A percentile compares a stretch with the other conserved stretches of the same genome.
Evolutionary conservation across 2,888 invertebrate genomes (phyloP).

Genomic region (Schrankia costaestrigalis): DNA sequence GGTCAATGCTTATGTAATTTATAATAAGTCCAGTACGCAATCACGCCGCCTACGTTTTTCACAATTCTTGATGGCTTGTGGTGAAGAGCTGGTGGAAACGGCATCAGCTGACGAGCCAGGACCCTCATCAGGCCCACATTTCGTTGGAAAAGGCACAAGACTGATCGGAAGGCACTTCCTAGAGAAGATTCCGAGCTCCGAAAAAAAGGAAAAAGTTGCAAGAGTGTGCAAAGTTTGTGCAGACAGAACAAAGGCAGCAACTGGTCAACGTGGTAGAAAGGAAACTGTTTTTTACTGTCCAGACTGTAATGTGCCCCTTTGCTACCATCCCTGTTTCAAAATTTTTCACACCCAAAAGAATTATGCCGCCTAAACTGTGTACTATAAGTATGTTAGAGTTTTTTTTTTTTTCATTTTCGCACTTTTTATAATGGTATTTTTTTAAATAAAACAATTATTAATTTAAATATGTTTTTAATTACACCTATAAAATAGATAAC

Average conservation of each 20-base stretch:
- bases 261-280: too few relatives aligned
- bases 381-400: too few relatives aligned
- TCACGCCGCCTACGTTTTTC: background rate
- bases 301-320: too few relatives aligned
- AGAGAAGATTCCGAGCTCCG: constrained; percentile 10
- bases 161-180: background rate
- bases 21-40: background rate
- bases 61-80: background rate
- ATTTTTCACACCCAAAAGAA: too few relatives aligned
- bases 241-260: background rate
- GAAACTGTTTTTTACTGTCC: too few relatives aligned
- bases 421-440: too few relatives aligned
- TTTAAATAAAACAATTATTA: too few relatives aligned
- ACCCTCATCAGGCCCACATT: background rate
- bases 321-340: too few relatives aligned
- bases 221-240: constrained; percentile 11
- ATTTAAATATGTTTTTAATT: too few relatives aligned
- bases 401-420: too few relatives aligned
- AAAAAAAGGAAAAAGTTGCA: constrained; percentile 8
- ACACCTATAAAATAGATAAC: too few relatives aligned
- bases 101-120: background rate
- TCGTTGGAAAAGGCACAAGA: background rate
- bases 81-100: background rate
- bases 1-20: background rate
- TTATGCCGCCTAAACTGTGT: too few relatives aligned